Evolutionary conservation across 2,113 vertebrate species (phyloP).

Genomic region (Gobius niger): DNA sequence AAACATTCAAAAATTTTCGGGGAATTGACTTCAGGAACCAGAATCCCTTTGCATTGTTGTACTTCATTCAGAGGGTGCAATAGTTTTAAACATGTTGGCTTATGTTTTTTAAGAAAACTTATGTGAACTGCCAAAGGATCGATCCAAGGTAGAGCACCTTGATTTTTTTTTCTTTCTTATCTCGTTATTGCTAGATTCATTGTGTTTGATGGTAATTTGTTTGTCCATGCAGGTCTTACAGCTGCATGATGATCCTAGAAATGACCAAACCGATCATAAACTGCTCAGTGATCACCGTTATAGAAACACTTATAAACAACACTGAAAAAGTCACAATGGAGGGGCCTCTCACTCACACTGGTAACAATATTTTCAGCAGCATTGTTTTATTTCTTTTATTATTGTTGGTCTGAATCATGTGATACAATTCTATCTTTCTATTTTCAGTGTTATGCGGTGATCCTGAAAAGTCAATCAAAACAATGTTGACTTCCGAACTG

Average conservation of each 20-base stretch:
- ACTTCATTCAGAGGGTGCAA: too few relatives aligned
- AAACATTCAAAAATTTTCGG: too few relatives aligned
- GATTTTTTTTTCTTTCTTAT: too few relatives aligned
- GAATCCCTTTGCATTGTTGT: too few relatives aligned
- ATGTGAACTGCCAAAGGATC: slow-evolving; percentile 57
- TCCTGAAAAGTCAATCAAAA: background rate
- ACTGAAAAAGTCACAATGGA: background rate
- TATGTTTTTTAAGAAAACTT: slow-evolving; percentile 28
- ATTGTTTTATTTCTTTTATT: background rate
- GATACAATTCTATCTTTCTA: background rate
- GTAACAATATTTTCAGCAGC: slow-evolving; percentile 41
- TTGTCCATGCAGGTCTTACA: slow-evolving; percentile 46
- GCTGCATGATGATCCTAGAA: slow-evolving; percentile 65
- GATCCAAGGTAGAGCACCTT: slow-evolving; percentile 41
- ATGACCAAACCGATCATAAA: slow-evolving; percentile 37
- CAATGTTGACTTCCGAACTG: slow-evolving; percentile 48
- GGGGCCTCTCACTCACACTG: slow-evolving; percentile 29
- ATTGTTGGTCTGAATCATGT: background rate
- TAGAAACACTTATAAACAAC: slow-evolving; percentile 20
- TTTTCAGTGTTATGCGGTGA: slow-evolving; percentile 58
- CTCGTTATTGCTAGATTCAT: background rate
- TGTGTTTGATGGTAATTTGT: background rate
- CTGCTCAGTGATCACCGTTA: slow-evolving; percentile 33
- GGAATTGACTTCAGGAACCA: too few relatives aligned
- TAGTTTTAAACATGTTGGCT: background rate